These are phyloP conservation scores for Sciaenops ocellatus DNA, from an alignment of 2,797 vertebrate species.

Conservation along the genomic window DNA sequence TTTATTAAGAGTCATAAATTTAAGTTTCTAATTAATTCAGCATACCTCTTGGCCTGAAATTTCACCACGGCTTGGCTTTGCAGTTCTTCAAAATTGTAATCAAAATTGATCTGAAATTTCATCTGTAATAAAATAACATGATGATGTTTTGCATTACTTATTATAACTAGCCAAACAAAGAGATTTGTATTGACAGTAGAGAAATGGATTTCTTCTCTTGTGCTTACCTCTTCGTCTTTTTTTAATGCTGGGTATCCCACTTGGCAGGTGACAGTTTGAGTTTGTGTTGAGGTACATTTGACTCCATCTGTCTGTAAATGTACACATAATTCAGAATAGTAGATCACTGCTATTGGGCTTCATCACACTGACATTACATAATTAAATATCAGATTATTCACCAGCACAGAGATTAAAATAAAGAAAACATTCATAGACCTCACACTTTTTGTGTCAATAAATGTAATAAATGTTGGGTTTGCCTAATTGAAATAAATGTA, in stretches of 20 bases:
- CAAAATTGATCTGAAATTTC: slow-evolving; percentile 89
- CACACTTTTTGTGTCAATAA: background rate
- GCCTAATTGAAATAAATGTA: background rate
- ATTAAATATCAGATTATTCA: background rate
- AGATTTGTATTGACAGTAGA: background rate
- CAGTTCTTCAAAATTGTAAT: slow-evolving; percentile 89
- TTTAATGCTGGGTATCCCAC: slow-evolving; percentile 90
- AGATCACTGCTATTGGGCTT: background rate
- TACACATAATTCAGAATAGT: slow-evolving; percentile 4
- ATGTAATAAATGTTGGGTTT: background rate
- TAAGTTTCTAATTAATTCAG: background rate
- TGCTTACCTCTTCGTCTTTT: slow-evolving; percentile 83
- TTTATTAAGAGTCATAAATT: background rate
- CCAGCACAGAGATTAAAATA: background rate
- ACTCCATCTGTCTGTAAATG: slow-evolving; percentile 87
- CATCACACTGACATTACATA: background rate
- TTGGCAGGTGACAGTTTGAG: slow-evolving; percentile 85
- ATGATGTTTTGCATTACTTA: background rate
- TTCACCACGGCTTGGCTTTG: slow-evolving; percentile 82
- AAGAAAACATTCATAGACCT: background rate
- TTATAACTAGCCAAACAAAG: background rate
- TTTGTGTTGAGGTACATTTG: slow-evolving; percentile 84
- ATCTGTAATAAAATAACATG: slow-evolving; percentile 78
- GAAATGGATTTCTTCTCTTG: background rate
- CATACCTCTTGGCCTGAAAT: slow-evolving; percentile 89